These are phyloP conservation scores for Lysandra coridon DNA, from an alignment of 2,888 invertebrate genomes.

Conservation along the genomic window DNA sequence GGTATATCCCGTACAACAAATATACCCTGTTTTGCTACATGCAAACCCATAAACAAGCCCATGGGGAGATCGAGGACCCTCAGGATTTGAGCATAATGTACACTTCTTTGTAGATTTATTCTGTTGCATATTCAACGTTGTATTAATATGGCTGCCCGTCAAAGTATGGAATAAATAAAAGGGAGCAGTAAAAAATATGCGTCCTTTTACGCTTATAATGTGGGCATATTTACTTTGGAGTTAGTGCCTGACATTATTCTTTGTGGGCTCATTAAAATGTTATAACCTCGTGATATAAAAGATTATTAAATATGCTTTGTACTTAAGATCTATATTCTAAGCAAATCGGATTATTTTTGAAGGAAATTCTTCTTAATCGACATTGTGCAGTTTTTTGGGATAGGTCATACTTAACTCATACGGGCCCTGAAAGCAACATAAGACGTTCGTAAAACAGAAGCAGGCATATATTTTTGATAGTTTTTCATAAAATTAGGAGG, in stretches of 20 bases:
- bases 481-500: too few species aligned
- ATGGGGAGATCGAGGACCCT: neutral
- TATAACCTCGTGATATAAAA: neutral
- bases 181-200: neutral
- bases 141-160: slow-evolving; percentile 20
- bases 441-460: too few species aligned
- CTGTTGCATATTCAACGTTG: slow-evolving; percentile 15
- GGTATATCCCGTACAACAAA: neutral
- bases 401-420: too few species aligned
- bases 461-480: too few species aligned
- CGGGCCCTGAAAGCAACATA: too few species aligned
- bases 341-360: too few species aligned
- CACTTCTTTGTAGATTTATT: neutral
- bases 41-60: neutral
- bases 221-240: neutral
- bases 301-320: too few species aligned
- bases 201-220: neutral
- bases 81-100: neutral
- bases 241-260: neutral
- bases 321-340: too few species aligned
- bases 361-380: too few species aligned
- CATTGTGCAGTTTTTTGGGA: too few species aligned
- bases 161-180: slow-evolving; percentile 1
- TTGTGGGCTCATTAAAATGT: neutral
- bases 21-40: neutral